Conservation (phyloP, 2,888 invertebrate species). For the Yponomeuta cagnagella region DNA sequence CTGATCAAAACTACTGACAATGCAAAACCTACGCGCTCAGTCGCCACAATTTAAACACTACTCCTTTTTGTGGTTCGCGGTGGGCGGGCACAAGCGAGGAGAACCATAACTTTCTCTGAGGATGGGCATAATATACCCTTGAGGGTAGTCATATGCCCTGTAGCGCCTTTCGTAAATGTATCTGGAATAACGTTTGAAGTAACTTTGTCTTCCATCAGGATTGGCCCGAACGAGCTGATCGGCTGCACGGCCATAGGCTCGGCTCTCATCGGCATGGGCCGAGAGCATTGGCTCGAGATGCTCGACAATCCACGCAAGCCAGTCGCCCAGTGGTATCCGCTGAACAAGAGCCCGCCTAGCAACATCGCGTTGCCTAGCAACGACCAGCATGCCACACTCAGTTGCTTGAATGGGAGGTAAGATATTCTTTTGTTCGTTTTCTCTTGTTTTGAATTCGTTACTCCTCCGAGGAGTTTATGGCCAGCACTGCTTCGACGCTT, state of each 20-base stretch:
- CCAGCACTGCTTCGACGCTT: no score
- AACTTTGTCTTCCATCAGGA: conserved; percentile 67
- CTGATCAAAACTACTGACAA: no score
- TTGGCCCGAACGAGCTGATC: conserved; percentile 90
- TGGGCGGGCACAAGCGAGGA: no score
- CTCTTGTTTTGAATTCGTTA: not conserved
- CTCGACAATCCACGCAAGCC: conserved; percentile 88
- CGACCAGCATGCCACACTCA: conserved; percentile 77
- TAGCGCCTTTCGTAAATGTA: no score
- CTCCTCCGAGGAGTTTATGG: no score
- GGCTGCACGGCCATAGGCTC: conserved; percentile 90
- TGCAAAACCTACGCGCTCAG: no score
- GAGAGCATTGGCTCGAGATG: conserved; percentile 91
- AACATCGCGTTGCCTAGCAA: conserved; percentile 73
- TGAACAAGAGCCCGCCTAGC: conserved; percentile 82
- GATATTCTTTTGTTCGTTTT: conserved; percentile 12
- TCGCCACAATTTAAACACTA: no score
- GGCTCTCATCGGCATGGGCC: conserved; percentile 83
- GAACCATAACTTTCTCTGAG: no score
- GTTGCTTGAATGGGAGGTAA: conserved; percentile 83
- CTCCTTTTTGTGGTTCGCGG: no score
- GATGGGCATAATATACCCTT: no score
- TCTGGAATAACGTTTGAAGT: no score
- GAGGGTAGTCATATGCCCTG: no score
- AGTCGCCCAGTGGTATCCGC: conserved; percentile 89